These are phyloP conservation scores for Epinotia bilunana DNA, from an alignment of 2,888 invertebrate species.

Conservation along the genomic window DNA sequence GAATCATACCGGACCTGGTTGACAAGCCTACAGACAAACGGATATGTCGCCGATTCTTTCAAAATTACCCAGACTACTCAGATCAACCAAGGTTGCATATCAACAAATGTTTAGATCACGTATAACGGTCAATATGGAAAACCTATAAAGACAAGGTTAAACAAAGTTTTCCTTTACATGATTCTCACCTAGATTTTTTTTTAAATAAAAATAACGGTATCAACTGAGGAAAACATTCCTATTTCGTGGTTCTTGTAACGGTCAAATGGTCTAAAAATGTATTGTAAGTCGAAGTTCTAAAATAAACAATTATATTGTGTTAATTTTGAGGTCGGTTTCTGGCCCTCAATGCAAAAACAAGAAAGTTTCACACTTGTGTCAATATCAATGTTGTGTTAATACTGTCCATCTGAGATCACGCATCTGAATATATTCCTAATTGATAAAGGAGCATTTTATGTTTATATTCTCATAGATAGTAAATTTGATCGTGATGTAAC, in stretches of 20 bases:
- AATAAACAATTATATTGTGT: not conserved
- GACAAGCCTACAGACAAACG: constrained; percentile 11
- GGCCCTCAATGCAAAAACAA: not conserved
- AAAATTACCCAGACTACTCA: constrained; percentile 27
- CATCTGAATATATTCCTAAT: no score
- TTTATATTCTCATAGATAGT: no score
- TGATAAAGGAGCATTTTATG: no score
- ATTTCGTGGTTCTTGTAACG: not conserved
- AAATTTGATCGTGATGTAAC: no score
- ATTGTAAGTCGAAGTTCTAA: not conserved
- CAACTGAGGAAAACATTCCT: not conserved
- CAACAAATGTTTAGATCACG: not conserved
- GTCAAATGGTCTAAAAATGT: not conserved
- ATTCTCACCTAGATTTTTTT: not conserved
- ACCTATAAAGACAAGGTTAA: not conserved
- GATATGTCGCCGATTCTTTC: constrained; percentile 3
- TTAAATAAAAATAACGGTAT: not conserved
- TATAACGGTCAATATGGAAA: constrained; percentile 12
- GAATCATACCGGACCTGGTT: constrained; percentile 37
- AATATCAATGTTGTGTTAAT: not conserved
- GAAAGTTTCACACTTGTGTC: not conserved
- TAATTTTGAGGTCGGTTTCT: not conserved
- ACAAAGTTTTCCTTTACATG: not conserved
- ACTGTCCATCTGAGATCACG: not conserved
- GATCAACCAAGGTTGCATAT: constrained; percentile 27